Evolutionary conservation across 2,888 invertebrate genomes (phyloP).

Genomic region (Oscheius myriophilus): DNA sequence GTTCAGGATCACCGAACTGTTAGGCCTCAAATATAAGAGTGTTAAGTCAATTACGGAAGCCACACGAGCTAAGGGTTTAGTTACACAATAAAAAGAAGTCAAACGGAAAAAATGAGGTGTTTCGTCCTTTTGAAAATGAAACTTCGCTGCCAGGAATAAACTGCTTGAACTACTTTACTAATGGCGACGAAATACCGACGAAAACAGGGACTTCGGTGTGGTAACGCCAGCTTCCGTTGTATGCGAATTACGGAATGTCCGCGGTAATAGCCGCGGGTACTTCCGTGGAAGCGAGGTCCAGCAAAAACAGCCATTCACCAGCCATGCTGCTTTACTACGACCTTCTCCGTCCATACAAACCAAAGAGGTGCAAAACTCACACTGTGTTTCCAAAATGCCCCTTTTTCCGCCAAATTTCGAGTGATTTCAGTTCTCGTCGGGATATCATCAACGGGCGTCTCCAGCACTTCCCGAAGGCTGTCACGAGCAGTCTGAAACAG

Average conservation of each 20-base stretch:
- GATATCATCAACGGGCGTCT: not conserved
- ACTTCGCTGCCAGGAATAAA: not conserved
- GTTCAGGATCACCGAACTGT: not conserved
- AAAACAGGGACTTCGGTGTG: too few relatives aligned
- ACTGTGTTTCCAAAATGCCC: not conserved
- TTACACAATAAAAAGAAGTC: not conserved
- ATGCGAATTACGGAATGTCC: too few relatives aligned
- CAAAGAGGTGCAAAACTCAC: too few relatives aligned
- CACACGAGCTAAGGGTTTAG: too few relatives aligned
- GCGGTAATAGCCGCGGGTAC: not conserved
- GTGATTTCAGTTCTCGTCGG: conserved; percentile 1
- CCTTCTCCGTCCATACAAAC: not conserved
- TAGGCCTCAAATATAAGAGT: not conserved
- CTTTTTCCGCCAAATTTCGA: not conserved
- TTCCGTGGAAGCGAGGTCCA: not conserved
- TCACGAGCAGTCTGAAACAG: too few relatives aligned
- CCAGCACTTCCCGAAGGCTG: too few relatives aligned
- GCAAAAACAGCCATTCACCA: not conserved
- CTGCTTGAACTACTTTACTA: not conserved
- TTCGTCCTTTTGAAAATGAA: not conserved
- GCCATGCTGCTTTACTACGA: not conserved
- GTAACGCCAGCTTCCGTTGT: too few relatives aligned
- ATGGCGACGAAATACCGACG: too few relatives aligned
- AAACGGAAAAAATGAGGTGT: not conserved
- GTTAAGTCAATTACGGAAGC: too few relatives aligned